Evolutionary conservation across 2,888 invertebrate genomes (phyloP), one percentile per base, ranked within the genome.

Genomic region (Lapara coniferarum): DNA sequence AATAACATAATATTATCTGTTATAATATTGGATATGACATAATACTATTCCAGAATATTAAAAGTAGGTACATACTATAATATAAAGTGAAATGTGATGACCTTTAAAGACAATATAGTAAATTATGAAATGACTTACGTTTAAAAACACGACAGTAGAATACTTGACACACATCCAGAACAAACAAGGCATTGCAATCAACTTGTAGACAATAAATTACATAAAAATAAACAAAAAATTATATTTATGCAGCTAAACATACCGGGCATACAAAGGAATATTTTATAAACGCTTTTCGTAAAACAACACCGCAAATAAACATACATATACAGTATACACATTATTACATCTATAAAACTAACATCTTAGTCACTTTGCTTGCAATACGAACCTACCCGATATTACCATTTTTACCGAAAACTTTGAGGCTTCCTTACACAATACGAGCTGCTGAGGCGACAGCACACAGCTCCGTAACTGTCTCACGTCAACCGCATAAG

Each of bases 261-360:
- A 37, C 46, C 12, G 12, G 46, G 19, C 63, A 46, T 16, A 59
- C 37, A 59, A 46, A 16, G 6, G 46, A 59, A 44, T 46, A 63
- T 13, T 10, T 10, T 12, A 19, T 19, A 49, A 49, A 5, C 14
- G 0, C 1, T 49, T 63, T 49, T 16, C 59, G 49, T 13, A 57
- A 63, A 63, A 16, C 16, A 49, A 25, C 12, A 49, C 63, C 49
- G 63, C 63, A 16, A 63, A 46, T 49, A 63, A 63, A 63, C 63
- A 63, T 63, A 63, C 63, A 63, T 59, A 59, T 63, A 63, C 63
- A 63, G 19, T 63, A 63, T 66, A 66, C 66, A 66, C 55, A 55
- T 66, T 37, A 19, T 53, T 66, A 53, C 10, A 66, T 37, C 37
- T 52, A 66, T 16, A 66, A 4, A 66, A 53, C 2, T 66, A 37